Base-by-base conservation (phyloP, 2,113 vertebrate genomes). In the Dromaius novaehollandiae region DNA sequence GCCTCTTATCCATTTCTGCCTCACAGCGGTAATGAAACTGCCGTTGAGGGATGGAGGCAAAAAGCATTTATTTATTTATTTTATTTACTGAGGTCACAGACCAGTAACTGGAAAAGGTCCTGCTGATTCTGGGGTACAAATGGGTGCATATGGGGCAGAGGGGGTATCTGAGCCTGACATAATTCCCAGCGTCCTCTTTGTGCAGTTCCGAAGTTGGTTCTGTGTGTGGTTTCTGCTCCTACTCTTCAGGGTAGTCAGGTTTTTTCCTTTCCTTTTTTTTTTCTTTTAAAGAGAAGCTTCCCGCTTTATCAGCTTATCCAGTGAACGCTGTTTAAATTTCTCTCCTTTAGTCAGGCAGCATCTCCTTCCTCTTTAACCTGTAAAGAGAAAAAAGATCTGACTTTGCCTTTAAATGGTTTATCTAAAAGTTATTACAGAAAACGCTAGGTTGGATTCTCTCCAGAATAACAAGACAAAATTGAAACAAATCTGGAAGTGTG, bases 141-240 rank as follows among this genome's bases (percentile, higher is more conserved):
- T 22, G 63, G 78, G 64, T 80, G 60, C 69, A 34, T 50, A 26
- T 55, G 34, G 68, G 34, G 56, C 11, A 11, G 34, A 58, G 75
- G 55, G 75, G 69, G 77, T 86, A 51, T 53, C 73, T 74, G 91
- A 86, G 80, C 19, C 48, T 91, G 77, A 44, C 58, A 51, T 42
- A 58, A 83, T 93, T 91, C 71, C 86, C 63, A 36, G 70, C 74
- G 46, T 83, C 66, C 69, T 96, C 40, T 86, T 92, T 82, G 60
- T 81, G 68, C 74, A 42, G 14, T 91, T 89, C 53, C 89, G 26
- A 88, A 93, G 86, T 89, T 74, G 61, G 13, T 90, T 95, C 73
- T 66, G 90, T 75, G 82, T 79, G 71, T 93, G 86, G 36, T 82
- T 89, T 92, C 69, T 92, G 71, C 69, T 86, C 21, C 58, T 82